phyloP scores from a whole-genome alignment of 2,113 vertebrate genomes.

The Trachemys scripta region DNA sequence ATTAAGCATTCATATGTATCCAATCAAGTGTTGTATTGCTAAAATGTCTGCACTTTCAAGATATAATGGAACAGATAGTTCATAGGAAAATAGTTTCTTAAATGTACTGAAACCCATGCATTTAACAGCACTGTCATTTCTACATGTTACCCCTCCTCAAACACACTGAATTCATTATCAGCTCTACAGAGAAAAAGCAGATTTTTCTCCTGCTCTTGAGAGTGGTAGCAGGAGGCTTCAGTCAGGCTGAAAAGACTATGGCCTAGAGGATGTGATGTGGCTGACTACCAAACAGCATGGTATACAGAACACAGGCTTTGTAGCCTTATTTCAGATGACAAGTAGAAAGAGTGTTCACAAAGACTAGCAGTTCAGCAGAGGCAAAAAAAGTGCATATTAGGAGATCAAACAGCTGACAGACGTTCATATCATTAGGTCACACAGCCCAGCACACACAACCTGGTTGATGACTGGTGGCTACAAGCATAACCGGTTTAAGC shows the following conservation, averaged over 20 bases:
- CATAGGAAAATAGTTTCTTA: constrained; percentile 63
- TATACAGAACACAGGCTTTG: constrained; percentile 43
- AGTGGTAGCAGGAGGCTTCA: constrained; percentile 52
- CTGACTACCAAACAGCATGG: constrained; percentile 51
- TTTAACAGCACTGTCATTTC: constrained; percentile 59
- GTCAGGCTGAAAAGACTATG: constrained; percentile 62
- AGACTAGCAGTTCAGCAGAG: constrained; percentile 43
- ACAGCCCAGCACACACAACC: not conserved
- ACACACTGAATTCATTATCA: constrained; percentile 58
- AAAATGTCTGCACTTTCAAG: constrained; percentile 68
- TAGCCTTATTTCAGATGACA: constrained; percentile 66
- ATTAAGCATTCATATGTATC: constrained; percentile 25
- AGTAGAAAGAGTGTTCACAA: constrained; percentile 57
- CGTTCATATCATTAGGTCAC: constrained; percentile 44
- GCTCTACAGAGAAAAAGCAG: constrained; percentile 57
- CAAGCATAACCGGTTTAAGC: constrained; percentile 8
- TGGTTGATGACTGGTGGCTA: constrained; percentile 25
- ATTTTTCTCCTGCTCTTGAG: constrained; percentile 20
- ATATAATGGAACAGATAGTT: constrained; percentile 54
- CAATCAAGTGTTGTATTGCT: constrained; percentile 58
- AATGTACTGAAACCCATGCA: constrained; percentile 63
- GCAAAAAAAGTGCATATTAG: constrained; percentile 45
- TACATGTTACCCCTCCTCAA: constrained; percentile 46
- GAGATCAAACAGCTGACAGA: constrained; percentile 66
- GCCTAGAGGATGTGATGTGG: constrained; percentile 17